A percentile compares a stretch with the other conserved stretches of the same genome.
These are phyloP conservation scores for Pandion haliaetus DNA, from an alignment of 2,113 vertebrate species.

Conservation along the genomic window DNA sequence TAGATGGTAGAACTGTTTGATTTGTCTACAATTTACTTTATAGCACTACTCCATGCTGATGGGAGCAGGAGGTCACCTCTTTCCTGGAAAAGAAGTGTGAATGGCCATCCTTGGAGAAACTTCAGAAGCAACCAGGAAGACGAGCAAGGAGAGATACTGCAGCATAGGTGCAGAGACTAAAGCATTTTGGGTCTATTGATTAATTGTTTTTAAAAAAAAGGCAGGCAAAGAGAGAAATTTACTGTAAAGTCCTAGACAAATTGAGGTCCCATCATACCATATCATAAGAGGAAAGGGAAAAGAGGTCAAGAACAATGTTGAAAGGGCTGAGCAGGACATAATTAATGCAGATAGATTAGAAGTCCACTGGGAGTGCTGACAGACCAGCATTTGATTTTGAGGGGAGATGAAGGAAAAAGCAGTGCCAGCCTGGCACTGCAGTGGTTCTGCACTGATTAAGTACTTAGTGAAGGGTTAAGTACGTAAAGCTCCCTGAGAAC, in stretches of 20 bases:
- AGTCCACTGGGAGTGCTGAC: neutral
- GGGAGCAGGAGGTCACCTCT: neutral
- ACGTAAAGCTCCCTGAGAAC: neutral
- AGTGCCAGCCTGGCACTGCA: neutral
- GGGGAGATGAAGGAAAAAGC: neutral
- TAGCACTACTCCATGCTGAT: neutral
- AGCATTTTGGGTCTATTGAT: neutral
- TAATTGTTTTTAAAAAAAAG: neutral
- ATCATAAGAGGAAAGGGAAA: neutral
- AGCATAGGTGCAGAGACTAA: neutral
- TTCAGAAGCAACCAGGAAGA: neutral
- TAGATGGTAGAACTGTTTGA: neutral
- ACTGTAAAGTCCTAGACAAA: neutral
- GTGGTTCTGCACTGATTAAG: neutral
- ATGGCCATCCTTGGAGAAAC: neutral
- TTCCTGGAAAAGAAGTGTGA: neutral
- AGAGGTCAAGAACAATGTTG: neutral
- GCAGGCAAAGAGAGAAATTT: neutral
- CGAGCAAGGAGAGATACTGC: neutral
- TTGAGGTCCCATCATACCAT: neutral
- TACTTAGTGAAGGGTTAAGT: slow-evolving; percentile 24
- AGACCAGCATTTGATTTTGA: neutral
- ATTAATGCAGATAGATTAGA: neutral
- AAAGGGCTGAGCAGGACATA: neutral
- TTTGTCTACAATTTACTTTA: neutral